Base-by-base conservation (phyloP, 2,797 vertebrate species). In the Apodemus agrarius region DNA sequence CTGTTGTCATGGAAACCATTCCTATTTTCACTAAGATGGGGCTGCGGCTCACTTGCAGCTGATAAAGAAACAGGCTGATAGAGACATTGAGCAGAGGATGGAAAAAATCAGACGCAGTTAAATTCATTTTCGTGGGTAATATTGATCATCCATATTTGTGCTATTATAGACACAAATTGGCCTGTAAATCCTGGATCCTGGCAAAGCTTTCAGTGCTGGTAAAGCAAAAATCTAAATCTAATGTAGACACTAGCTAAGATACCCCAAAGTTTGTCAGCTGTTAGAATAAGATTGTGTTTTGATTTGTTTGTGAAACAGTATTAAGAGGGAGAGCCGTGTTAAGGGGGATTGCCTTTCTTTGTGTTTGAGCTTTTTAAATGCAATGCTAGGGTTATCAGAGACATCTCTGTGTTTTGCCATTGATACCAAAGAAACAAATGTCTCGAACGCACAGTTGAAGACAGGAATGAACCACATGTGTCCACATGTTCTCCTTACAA, bases 1-100 rank as follows among this genome's bases (percentile, higher is more conserved):
- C 90, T 72, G 97, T 97, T 96, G 97, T 65, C 96, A 98, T 97
- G 93, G 97, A 95, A 97, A 97, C 97, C 84, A 80, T 94, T 93
- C 89, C 95, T 92, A 85, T 97, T 94, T 95, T 92, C 89, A 67
- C 94, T 59, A 80, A 87, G 91, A 85, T 95, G 78, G 81, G 90
- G 75, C 90, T 94, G 81, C 49, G 79, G 22, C 93, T 97, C 92
- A 82, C 92, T 97, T 92, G 88, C 94, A 24, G 52, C 52, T 52
- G 52, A 52, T 52, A 52, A 54, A 69, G 93, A 96, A 96, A 96
- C 26, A 7, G 43, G 92, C 40, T 93, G 93, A 96, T 83, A 94
- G 79, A 93, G 95, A 95, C 49, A 84, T 74, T 81, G 29, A 93
- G 59, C 89, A 14, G 59, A 95, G 63, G 76, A 72, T 86, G 76